A percentile compares a stretch with the other conserved stretches of the same genome.
phyloP scores from a whole-genome alignment of 2,888 invertebrate species.

The Dasysyrphus tricinctus region DNA sequence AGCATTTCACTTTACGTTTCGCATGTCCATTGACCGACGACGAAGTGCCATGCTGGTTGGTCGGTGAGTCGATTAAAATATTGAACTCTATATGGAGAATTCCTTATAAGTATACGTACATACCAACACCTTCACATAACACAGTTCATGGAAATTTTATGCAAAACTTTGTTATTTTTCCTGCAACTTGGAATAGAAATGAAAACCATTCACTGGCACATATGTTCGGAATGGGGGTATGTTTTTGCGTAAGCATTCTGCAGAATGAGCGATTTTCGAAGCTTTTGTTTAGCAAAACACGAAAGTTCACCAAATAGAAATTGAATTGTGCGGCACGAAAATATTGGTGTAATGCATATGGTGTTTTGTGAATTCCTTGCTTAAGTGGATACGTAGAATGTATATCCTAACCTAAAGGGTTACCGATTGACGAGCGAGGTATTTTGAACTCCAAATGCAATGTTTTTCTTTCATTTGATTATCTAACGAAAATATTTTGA shows the following conservation, averaged over 20 bases:
- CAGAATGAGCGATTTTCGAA: not conserved
- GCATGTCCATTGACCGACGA: not conserved
- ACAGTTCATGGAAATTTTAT: slow-evolving; percentile 9
- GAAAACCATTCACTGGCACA: not conserved
- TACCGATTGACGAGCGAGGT: not conserved
- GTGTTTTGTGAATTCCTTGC: not conserved
- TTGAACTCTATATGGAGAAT: not conserved
- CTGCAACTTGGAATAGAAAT: not conserved
- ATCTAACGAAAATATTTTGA: too few species aligned
- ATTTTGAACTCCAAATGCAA: not conserved
- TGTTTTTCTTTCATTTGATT: not conserved
- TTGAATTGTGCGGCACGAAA: slow-evolving; percentile 32
- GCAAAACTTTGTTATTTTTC: slow-evolving; percentile 28
- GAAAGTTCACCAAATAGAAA: slow-evolving; percentile 18
- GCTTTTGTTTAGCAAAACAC: not conserved
- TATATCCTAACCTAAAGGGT: not conserved
- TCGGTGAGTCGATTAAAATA: not conserved
- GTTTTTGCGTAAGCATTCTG: not conserved
- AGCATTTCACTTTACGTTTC: slow-evolving; percentile 12
- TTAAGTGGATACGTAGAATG: not conserved
- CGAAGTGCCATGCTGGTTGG: too few species aligned
- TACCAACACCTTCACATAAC: not conserved
- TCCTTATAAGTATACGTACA: not conserved
- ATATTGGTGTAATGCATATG: slow-evolving; percentile 11
- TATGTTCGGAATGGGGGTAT: not conserved